phyloP scores from a whole-genome alignment of 2,888 invertebrate species.

The Taphrorychus bicolor region DNA sequence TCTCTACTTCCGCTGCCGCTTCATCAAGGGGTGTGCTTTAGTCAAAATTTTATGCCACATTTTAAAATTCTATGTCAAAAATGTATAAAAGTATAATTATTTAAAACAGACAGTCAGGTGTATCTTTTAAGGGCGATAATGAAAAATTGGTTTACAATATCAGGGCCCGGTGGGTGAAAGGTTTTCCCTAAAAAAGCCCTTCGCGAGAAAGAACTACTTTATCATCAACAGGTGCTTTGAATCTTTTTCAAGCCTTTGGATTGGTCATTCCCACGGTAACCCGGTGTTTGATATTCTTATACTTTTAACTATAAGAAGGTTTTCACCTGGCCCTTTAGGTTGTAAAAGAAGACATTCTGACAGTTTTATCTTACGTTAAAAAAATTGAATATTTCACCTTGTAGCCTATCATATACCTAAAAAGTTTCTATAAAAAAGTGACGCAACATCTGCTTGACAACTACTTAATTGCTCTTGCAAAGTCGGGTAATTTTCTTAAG shows the following conservation, averaged over 20 bases:
- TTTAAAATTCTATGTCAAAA: too few relatives aligned
- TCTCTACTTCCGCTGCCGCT: constrained; percentile 30
- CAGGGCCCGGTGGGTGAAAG: constrained; percentile 20
- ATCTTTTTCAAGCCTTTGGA: constrained; percentile 25
- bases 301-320: neutral
- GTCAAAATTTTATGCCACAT: constrained; percentile 5
- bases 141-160: constrained; percentile 24
- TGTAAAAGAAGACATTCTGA: neutral
- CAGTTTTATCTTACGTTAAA: neutral
- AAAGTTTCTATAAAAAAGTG: too few relatives aligned
- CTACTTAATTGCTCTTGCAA: neutral
- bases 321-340: constrained; percentile 2
- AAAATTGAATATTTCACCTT: neutral
- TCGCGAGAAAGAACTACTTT: constrained; percentile 44
- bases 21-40: neutral
- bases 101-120: constrained; percentile 23
- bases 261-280: constrained; percentile 34
- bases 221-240: constrained; percentile 48
- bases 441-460: too few relatives aligned
- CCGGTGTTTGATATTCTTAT: neutral
- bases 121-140: constrained; percentile 16
- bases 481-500: neutral
- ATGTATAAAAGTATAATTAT: too few relatives aligned
- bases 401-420: too few relatives aligned
- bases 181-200: constrained; percentile 23